A percentile compares a stretch with the other conserved stretches of the same genome.
Evolutionary conservation across 1,140 invertebrate species (phyloP).

Genomic region (Halictus rubicundus): DNA sequence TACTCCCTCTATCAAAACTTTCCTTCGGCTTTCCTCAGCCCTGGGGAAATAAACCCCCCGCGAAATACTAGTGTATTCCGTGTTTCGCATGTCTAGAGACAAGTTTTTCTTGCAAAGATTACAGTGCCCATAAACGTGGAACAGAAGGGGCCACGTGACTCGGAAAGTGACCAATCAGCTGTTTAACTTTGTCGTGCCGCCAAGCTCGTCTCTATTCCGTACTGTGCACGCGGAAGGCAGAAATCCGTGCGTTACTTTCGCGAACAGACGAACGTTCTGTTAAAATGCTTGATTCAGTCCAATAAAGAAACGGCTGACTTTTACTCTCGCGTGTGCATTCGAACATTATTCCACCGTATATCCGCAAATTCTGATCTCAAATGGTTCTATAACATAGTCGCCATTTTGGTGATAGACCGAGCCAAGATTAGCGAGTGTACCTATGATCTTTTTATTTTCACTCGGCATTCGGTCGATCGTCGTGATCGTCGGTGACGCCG

Average conservation of each 20-base stretch:
- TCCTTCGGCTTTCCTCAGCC: too few species aligned
- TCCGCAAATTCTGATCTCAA: constrained; percentile 66
- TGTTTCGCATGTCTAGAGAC: constrained; percentile 18
- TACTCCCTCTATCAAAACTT: too few species aligned
- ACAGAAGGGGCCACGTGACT: constrained; percentile 77
- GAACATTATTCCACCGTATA: constrained; percentile 7
- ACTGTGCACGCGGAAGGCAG: constrained; percentile 80
- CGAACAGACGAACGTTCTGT: constrained; percentile 17
- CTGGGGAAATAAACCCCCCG: too few species aligned
- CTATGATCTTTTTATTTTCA: constrained; percentile 75
- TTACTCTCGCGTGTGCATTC: constrained; percentile 18
- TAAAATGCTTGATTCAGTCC: constrained; percentile 30
- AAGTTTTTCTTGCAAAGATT: constrained; percentile 35
- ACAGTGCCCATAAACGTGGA: constrained; percentile 59
- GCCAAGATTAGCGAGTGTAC: constrained; percentile 71
- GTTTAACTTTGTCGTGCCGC: constrained; percentile 83
- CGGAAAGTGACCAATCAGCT: constrained; percentile 80
- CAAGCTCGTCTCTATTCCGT: constrained; percentile 82
- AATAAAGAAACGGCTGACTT: constrained; percentile 61
- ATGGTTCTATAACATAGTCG: constrained; percentile 80
- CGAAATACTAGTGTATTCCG: neutral
- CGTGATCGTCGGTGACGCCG: constrained; percentile 58
- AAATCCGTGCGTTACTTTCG: constrained; percentile 61
- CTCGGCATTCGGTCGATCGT: constrained; percentile 60
- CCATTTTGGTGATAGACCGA: constrained; percentile 81